Evolutionary conservation across 2,888 invertebrate species (phyloP).

Genomic region (Noctuana brunneofusca): DNA sequence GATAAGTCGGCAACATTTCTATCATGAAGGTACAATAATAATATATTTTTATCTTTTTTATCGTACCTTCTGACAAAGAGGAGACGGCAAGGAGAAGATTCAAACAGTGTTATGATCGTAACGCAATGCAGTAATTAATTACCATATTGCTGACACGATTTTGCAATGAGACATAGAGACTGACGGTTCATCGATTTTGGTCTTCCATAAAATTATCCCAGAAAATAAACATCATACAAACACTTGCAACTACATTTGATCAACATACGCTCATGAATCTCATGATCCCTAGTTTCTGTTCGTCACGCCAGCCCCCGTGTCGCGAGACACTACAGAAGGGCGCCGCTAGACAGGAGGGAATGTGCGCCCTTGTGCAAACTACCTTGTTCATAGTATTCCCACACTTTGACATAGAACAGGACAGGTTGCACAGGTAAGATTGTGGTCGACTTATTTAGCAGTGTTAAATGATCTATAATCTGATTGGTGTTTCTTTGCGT

Average conservation of each 20-base stretch:
- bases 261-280: slow-evolving; percentile 3
- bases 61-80: too few relatives aligned
- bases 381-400: slow-evolving; percentile 21
- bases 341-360: slow-evolving; percentile 33
- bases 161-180: too few relatives aligned
- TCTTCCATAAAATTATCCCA: background rate
- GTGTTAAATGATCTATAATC: too few relatives aligned
- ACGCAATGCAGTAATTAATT: too few relatives aligned
- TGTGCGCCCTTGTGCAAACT: slow-evolving; percentile 31
- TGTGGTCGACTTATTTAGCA: too few relatives aligned
- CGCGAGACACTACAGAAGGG: slow-evolving; percentile 28
- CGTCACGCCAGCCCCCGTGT: background rate
- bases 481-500: too few relatives aligned
- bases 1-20: too few relatives aligned
- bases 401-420: background rate
- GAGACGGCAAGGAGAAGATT: too few relatives aligned
- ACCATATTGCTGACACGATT: too few relatives aligned
- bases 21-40: too few relatives aligned
- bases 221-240: background rate
- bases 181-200: background rate
- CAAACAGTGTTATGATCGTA: too few relatives aligned
- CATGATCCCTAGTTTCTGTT: slow-evolving; percentile 9
- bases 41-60: too few relatives aligned
- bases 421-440: background rate
- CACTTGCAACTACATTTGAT: slow-evolving; percentile 16